These are phyloP conservation scores for Agapornis canus DNA, from an alignment of 2,797 vertebrate genomes.

Conservation along the genomic window DNA sequence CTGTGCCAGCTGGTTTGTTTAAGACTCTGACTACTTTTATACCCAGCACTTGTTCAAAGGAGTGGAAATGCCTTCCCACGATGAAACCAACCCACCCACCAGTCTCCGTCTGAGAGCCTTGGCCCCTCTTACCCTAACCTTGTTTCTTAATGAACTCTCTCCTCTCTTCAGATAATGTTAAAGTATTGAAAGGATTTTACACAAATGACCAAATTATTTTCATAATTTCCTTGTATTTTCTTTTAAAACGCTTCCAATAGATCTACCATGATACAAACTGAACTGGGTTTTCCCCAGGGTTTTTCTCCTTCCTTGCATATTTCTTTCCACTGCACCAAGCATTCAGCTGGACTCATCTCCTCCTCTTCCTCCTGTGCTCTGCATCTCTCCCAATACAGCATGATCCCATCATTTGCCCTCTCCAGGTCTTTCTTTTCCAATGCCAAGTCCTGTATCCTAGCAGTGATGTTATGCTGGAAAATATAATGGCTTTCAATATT, in stretches of 20 bases:
- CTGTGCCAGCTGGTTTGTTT: constrained; percentile 54
- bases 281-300: background rate
- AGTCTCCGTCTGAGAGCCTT: background rate
- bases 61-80: background rate
- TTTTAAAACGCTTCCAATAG: background rate
- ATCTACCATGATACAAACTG: background rate
- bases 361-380: background rate
- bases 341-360: background rate
- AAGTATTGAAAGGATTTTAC: background rate
- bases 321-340: background rate
- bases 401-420: background rate
- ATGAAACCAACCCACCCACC: constrained; percentile 17
- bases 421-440: background rate
- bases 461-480: background rate
- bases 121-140: background rate
- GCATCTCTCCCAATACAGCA: background rate
- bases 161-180: background rate
- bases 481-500: background rate
- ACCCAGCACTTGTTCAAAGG: constrained; percentile 20
- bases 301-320: background rate
- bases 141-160: background rate
- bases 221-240: background rate
- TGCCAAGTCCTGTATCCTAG: background rate
- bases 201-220: background rate
- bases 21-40: background rate